Evolutionary conservation across 1,140 invertebrate genomes (phyloP).

Genomic region (Branchinecta lynchi): DNA sequence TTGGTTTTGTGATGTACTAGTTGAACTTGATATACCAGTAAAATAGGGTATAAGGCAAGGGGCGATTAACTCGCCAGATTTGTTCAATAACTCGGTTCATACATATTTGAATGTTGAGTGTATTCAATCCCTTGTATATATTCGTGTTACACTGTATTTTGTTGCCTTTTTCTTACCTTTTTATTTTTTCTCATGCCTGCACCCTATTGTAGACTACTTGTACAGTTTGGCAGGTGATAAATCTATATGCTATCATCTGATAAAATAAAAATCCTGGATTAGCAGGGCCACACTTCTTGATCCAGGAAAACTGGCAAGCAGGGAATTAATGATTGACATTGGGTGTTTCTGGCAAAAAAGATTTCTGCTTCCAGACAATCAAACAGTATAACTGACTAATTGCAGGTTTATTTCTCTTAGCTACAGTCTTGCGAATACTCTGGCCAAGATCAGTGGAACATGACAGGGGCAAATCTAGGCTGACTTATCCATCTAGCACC

Average conservation of each 20-base stretch:
- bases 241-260: background rate
- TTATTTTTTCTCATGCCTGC: background rate
- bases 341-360: too few relatives aligned
- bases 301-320: too few relatives aligned
- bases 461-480: too few relatives aligned
- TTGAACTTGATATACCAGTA: background rate
- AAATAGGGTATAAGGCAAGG: conserved; percentile 6
- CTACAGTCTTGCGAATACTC: too few relatives aligned
- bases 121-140: background rate
- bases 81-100: conserved; percentile 1
- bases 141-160: background rate
- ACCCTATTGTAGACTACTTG: background rate
- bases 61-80: background rate
- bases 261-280: too few relatives aligned
- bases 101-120: background rate
- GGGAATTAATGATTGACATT: too few relatives aligned
- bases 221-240: conserved; percentile 2
- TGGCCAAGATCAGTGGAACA: too few relatives aligned
- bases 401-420: too few relatives aligned
- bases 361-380: too few relatives aligned
- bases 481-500: too few relatives aligned
- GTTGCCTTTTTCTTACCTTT: background rate
- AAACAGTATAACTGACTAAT: too few relatives aligned
- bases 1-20: background rate
- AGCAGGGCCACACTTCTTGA: too few relatives aligned